A percentile compares a stretch with the other conserved stretches of the same genome.
Conservation (phyloP, 2,888 invertebrate species). For the Netelia virgata region DNA sequence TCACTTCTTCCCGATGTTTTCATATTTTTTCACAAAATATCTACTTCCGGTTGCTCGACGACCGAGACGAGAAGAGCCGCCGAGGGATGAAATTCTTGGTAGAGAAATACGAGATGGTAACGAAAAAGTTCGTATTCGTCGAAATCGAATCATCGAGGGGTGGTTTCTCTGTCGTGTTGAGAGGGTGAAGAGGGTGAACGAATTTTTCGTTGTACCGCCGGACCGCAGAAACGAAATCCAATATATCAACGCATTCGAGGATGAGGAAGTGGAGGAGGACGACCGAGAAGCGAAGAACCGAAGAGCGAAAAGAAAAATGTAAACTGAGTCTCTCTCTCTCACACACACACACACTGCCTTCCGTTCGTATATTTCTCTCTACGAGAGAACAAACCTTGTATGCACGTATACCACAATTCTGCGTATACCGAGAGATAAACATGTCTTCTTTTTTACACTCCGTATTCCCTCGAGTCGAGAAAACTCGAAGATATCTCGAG, state of each 20-base stretch:
- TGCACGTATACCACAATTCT: slow-evolving; percentile 13
- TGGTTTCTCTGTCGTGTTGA: slow-evolving; percentile 4
- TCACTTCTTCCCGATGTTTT: neutral
- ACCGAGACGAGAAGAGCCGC: neutral
- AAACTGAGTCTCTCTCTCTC: slow-evolving; percentile 31
- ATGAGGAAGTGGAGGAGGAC: slow-evolving; percentile 29
- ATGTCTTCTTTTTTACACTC: slow-evolving; percentile 16
- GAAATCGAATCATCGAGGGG: slow-evolving; percentile 47
- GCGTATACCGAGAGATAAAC: slow-evolving; percentile 33
- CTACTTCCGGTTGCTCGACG: slow-evolving; percentile 27
- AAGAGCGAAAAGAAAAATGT: slow-evolving; percentile 26
- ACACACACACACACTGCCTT: neutral
- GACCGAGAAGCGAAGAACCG: neutral
- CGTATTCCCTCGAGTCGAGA: slow-evolving; percentile 25
- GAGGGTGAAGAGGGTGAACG: slow-evolving; percentile 31
- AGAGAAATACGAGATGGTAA: slow-evolving; percentile 44
- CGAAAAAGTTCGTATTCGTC: slow-evolving; percentile 46
- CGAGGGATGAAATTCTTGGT: slow-evolving; percentile 28
- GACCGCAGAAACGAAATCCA: slow-evolving; percentile 45
- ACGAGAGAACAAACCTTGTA: slow-evolving; percentile 4
- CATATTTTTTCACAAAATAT: slow-evolving; percentile 18
- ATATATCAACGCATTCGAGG: slow-evolving; percentile 57
- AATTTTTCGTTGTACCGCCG: slow-evolving; percentile 31
- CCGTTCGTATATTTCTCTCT: neutral
- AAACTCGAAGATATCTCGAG: slow-evolving; percentile 36